These are phyloP conservation scores for Lota lota DNA, from an alignment of 2,113 vertebrate genomes.

Conservation along the genomic window DNA sequence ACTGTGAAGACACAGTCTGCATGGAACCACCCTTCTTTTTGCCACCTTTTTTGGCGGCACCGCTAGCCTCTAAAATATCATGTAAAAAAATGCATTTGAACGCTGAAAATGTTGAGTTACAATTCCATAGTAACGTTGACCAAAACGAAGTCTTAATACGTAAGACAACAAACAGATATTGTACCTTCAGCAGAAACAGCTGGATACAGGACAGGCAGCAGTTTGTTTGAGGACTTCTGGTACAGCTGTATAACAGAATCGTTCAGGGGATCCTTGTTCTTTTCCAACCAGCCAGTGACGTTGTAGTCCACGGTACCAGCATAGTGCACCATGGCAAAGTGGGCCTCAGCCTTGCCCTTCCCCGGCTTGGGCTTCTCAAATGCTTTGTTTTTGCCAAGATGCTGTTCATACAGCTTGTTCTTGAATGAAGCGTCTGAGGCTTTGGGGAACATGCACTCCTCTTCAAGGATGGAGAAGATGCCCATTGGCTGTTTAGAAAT, in stretches of 20 bases:
- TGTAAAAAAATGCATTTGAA: neutral
- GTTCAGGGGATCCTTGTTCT: constrained; percentile 5
- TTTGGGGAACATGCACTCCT: constrained; percentile 79
- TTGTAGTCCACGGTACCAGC: no score
- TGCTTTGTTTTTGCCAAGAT: no score
- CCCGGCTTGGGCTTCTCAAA: no score
- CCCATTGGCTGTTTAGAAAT: constrained; percentile 71
- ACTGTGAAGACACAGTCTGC: constrained; percentile 49
- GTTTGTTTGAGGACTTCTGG: neutral
- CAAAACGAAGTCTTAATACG: no score
- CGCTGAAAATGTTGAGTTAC: neutral
- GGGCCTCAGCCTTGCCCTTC: no score
- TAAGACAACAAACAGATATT: neutral
- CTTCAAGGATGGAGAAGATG: constrained; percentile 79
- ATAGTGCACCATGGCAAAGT: no score
- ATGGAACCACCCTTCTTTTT: constrained; percentile 65
- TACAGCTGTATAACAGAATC: neutral
- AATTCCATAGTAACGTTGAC: neutral
- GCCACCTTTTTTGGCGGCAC: constrained; percentile 36
- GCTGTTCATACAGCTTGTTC: constrained; percentile 67
- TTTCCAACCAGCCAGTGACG: neutral
- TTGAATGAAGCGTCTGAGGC: constrained; percentile 64
- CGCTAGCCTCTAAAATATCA: neutral
- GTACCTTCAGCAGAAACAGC: neutral
- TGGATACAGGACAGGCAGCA: constrained; percentile 6